Evolutionary conservation across 2,797 vertebrate species (phyloP).

Genomic region (Nothura maculosa): DNA sequence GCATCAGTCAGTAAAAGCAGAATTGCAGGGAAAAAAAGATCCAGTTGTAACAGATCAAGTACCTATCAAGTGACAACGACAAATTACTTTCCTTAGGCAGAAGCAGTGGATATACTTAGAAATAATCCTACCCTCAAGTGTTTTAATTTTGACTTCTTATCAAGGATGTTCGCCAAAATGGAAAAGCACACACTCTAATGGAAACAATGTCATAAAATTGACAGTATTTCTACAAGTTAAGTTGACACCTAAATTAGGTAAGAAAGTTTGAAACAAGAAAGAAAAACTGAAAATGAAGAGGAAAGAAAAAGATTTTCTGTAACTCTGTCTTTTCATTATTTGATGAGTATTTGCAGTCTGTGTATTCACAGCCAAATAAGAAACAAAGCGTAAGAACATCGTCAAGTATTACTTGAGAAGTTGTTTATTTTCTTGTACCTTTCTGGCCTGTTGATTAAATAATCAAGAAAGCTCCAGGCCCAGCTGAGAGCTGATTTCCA

Average conservation of each 20-base stretch:
- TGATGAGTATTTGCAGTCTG: not conserved
- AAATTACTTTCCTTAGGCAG: conserved; percentile 68
- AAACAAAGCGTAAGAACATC: not conserved
- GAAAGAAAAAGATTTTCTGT: not conserved
- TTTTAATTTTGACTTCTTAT: conserved; percentile 60
- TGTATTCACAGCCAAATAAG: conserved; percentile 17
- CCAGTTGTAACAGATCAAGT: conserved; percentile 54
- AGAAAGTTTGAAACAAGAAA: not conserved
- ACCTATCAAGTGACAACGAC: conserved; percentile 59
- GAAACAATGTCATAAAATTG: conserved; percentile 42
- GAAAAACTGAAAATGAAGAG: not conserved
- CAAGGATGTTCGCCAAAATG: conserved; percentile 55
- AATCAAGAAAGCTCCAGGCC: not conserved
- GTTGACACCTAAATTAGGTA: conserved; percentile 3
- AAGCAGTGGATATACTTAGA: conserved; percentile 62
- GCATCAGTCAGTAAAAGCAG: conserved; percentile 14
- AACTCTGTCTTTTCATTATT: conserved; percentile 8
- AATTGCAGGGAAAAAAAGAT: not conserved
- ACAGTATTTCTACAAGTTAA: conserved; percentile 30
- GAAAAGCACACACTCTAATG: conserved; percentile 17
- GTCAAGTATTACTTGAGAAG: not conserved
- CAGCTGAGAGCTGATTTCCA: not conserved
- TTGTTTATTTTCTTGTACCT: not conserved
- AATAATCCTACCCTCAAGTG: conserved; percentile 69
- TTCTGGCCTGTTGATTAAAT: not conserved